These are phyloP conservation scores for Alcedo atthis DNA, from an alignment of 2,797 vertebrate genomes.

Conservation along the genomic window DNA sequence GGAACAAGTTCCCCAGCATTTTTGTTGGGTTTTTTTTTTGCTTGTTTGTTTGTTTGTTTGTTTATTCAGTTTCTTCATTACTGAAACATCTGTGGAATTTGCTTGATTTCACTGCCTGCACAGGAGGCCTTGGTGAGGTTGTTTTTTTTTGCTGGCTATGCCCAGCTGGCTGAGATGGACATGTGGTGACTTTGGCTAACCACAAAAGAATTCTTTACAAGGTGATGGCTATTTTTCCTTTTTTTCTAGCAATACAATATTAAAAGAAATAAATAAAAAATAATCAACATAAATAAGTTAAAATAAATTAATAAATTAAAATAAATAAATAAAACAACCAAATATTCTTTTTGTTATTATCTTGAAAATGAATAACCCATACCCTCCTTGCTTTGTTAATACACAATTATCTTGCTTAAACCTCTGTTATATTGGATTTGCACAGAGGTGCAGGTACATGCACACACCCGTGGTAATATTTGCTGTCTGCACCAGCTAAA, in stretches of 20 bases:
- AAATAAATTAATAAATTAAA: no score
- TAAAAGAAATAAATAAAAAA: no score
- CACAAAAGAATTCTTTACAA: not conserved
- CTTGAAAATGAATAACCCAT: not conserved
- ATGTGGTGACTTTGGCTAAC: not conserved
- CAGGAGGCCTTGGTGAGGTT: rapidly evolving
- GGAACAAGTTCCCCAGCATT: not conserved
- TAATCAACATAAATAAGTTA: no score
- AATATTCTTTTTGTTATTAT: not conserved
- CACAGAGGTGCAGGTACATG: no score
- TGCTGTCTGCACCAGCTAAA: not conserved
- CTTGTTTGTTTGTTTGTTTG: not conserved
- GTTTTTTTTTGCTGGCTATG: not conserved
- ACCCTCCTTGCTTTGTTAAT: not conserved
- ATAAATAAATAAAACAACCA: not conserved
- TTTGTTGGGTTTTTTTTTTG: no score
- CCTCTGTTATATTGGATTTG: not conserved
- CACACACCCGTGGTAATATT: no score
- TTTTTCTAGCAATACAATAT: not conserved
- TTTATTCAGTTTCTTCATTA: not conserved
- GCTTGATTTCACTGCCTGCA: not conserved
- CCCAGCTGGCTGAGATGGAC: not conserved
- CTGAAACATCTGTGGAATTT: not conserved
- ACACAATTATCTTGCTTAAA: not conserved
- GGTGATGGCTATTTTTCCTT: not conserved